A percentile compares a stretch with the other conserved stretches of the same genome.
Conservation (phyloP, 2,888 invertebrate species). For the Nemapogon koenigi region DNA sequence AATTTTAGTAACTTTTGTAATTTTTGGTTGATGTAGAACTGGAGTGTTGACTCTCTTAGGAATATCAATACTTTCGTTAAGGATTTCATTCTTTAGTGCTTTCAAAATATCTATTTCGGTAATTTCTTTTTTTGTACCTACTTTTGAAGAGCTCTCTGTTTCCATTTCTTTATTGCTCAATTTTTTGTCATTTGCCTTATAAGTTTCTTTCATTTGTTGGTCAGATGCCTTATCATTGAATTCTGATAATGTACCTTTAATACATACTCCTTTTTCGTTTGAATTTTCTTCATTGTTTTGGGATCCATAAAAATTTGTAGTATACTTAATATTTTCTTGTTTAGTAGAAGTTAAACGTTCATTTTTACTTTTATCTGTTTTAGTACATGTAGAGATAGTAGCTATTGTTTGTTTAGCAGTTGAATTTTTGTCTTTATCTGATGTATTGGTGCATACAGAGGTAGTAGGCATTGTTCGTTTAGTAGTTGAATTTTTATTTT, state of each 20-base stretch:
- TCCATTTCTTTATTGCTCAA: background rate
- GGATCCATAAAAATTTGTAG: too few species aligned
- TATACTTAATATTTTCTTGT: too few species aligned
- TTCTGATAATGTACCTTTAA: background rate
- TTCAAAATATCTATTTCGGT: constrained; percentile 56
- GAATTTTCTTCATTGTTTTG: too few species aligned
- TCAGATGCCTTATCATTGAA: background rate
- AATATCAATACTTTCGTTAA: constrained; percentile 36
- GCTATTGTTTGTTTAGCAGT: too few species aligned
- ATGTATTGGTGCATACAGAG: too few species aligned
- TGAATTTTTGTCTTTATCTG: too few species aligned
- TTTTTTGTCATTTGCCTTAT: background rate
- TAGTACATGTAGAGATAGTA: too few species aligned
- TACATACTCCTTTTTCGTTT: too few species aligned
- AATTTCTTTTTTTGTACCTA: constrained; percentile 17
- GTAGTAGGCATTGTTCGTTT: too few species aligned
- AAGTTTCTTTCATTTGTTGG: background rate
- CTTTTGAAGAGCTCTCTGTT: background rate
- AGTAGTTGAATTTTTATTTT: too few species aligned
- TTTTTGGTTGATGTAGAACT: constrained; percentile 46
- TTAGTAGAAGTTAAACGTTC: too few species aligned
- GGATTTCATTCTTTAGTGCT: constrained; percentile 54
- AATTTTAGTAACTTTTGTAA: constrained; percentile 38
- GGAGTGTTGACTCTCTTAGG: constrained; percentile 36
- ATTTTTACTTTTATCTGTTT: too few species aligned